Evolutionary conservation across 2,113 vertebrate genomes (phyloP), one percentile per base, ranked within the genome.

Genomic region (Tiliqua scincoides): DNA sequence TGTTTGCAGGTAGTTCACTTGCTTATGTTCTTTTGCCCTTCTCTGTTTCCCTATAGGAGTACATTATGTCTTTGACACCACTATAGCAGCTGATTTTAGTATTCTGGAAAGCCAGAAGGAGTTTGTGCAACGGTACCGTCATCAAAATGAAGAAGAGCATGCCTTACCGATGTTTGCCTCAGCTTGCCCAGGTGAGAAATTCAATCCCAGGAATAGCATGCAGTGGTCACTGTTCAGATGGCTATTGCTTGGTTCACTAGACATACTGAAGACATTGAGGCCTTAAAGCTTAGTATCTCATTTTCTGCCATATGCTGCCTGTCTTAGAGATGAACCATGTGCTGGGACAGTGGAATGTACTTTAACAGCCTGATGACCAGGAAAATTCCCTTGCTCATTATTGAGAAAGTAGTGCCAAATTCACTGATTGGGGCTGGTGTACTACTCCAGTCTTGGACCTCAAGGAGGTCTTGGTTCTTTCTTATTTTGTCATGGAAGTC

Each of bases 81-180:
- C 97, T 0, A 92, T 99, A 82, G 98, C 98, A 10, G 97, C 98
- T 10, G 98, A 99, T 71, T 98, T 99, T 96, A 99, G 98, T 90
- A 97, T 99, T 93, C 94, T 99, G 81, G 99, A 99, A 96, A 98
- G 97, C 84, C 98, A 99, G 95, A 98, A 95, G 84, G 98, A 99
- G 54, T 99, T 99, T 78, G 95, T 99, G 89, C 97, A 97, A 85
- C 95, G 98, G 0, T 99, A 97, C 87, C 97, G 93, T 0, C 97
- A 94, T 93, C 98, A 97, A 94, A 97, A 97, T 83, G 97, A 98
- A 72, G 97, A 98, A 65, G 93, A 96, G 71, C 96, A 97, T 6
- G 96, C 97, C 15, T 91, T 99, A 90, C 99, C 99, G 21, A 99
- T 99, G 99, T 98, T 99, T 95, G 98, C 98, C 85, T 99, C 98